Evolutionary conservation across 2,113 vertebrate genomes (phyloP), one percentile per base, ranked within the genome.

Genomic region (Nannobrachium achirus): DNA sequence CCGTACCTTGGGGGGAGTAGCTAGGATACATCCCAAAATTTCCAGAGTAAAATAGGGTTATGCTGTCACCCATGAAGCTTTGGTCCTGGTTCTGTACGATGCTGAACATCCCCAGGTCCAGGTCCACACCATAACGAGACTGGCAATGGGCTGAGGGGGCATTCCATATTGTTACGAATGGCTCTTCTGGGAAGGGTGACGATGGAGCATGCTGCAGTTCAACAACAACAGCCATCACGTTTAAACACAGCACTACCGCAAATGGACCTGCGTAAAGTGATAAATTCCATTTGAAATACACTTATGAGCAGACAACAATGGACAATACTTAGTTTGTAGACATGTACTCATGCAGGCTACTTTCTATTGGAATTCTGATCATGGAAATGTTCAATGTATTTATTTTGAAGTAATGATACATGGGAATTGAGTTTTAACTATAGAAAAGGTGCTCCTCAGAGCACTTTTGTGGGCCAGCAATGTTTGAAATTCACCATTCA

Each of bases 161-260:
- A 0, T 99, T 99, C 98, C 97, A 99, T 46, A 98, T 11, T 0
- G 93, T 92, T 76, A 92, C 18, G 19, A 99, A 98, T 3, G 97
- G 96, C 1, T 84, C 33, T 14, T 84, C 59, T 52, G 79, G 66
- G 3, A 85, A 76, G 33, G 71, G 38, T 0, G 1, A 91, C 11
- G 42, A 81, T 19, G 0, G 78, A 58, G 20, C 7, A 14, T 58
- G 48, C 1, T 76, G 45, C 0, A 25, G 66, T 5, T 49, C 41
- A 10, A 10, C 40, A 14, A 51, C 0, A 0, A 87, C 66, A 65
- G 80, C 56, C 42, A 89, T 46, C 41, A 86, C 1, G 40, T 75
- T 83, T 1, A 82, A 7, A 42, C 76, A 74, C 66, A 91, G 66
- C 16, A 85, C 44, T 39, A 56, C 1, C 5, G 60, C 13, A 0